Evolutionary conservation across 2,888 invertebrate genomes (phyloP).

Genomic region (Erebia palarica): DNA sequence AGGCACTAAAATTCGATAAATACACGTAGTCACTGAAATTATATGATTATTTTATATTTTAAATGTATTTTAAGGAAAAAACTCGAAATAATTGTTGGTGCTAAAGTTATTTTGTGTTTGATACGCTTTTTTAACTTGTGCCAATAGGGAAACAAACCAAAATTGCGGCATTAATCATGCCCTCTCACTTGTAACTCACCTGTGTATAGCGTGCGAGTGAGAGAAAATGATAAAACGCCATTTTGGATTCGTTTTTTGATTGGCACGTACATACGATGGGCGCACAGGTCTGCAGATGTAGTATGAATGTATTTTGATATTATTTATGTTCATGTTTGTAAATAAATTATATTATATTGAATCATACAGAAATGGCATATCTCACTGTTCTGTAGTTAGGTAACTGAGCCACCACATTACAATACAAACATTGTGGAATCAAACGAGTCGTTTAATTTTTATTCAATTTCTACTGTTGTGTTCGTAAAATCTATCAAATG

Average conservation of each 20-base stretch:
- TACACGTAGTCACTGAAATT: not conserved
- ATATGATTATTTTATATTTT: not conserved
- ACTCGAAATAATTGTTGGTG: constrained; percentile 52
- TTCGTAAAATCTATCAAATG: too few species aligned
- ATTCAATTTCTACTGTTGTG: not conserved
- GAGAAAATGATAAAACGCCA: too few species aligned
- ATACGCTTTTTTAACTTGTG: constrained; percentile 43
- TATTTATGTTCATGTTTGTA: constrained; percentile 80
- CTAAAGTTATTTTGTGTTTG: constrained; percentile 62
- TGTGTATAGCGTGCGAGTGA: too few species aligned
- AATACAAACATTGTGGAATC: constrained; percentile 66
- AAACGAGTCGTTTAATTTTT: constrained; percentile 54
- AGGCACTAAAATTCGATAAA: not conserved
- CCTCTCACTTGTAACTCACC: too few species aligned
- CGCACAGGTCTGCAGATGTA: constrained; percentile 42
- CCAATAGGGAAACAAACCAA: too few species aligned
- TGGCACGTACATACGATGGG: constrained; percentile 38
- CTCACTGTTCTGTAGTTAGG: constrained; percentile 76
- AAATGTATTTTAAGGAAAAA: not conserved
- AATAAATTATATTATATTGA: constrained; percentile 54
- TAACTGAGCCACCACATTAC: constrained; percentile 66
- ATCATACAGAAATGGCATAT: constrained; percentile 75
- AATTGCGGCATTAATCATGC: too few species aligned
- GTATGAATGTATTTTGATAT: constrained; percentile 76
- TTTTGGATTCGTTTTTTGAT: not conserved